Percentiles rank a stretch among this genome's conserved stretches.
Conservation (phyloP, 1,140 invertebrate genomes). For the Neodiprion pinetum region DNA sequence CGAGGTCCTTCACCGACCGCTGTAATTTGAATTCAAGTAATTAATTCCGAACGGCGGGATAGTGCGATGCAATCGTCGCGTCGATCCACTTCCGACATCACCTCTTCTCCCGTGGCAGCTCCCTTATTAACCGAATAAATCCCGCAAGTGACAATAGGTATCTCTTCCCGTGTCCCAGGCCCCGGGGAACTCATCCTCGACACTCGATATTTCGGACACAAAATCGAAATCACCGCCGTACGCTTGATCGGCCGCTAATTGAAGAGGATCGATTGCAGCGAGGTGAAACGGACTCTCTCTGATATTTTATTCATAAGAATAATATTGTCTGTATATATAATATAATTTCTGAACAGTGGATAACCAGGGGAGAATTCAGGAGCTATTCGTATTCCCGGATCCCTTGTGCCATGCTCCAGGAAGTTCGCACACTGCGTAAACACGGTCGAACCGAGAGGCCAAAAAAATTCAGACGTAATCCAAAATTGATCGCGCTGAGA, state of each 20-base stretch:
- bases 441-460: too few species aligned
- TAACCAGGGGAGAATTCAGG: too few species aligned
- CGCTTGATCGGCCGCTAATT: conserved; percentile 16
- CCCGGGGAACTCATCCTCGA: not conserved
- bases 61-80: not conserved
- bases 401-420: too few species aligned
- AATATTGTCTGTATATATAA: too few species aligned
- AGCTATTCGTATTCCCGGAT: too few species aligned
- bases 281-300: conserved; percentile 19
- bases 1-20: too few species aligned
- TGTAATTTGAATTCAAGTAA: not conserved
- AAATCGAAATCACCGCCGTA: not conserved
- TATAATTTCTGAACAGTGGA: too few species aligned
- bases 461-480: too few species aligned
- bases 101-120: not conserved
- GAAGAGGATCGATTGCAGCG: conserved; percentile 1
- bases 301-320: too few species aligned
- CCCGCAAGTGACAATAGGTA: not conserved
- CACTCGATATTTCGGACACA: not conserved
- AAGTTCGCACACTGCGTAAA: too few species aligned
- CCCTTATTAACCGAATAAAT: not conserved
- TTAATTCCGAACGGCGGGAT: not conserved
- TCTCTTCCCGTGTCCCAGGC: not conserved
- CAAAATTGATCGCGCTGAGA: too few species aligned
- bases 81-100: not conserved